A percentile compares a stretch with the other conserved stretches of the same genome.
phyloP scores from a whole-genome alignment of 1,140 invertebrate species.

The Drosophila varians region DNA sequence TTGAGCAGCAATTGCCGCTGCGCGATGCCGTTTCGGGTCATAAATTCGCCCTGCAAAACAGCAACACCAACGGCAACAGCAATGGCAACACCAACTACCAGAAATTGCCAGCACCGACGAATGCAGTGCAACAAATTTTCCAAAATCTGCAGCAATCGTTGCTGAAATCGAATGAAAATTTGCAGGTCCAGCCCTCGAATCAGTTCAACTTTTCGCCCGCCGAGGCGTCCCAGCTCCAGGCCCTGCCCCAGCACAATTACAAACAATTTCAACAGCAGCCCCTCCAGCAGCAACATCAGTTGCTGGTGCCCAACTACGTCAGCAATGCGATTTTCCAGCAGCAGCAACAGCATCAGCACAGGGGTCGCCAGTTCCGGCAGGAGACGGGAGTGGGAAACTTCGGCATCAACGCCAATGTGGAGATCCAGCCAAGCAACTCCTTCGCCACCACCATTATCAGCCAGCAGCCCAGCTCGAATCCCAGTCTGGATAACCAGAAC shows the following conservation, averaged over 20 bases:
- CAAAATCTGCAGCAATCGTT: conserved; percentile 77
- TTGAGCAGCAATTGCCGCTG: conserved; percentile 80
- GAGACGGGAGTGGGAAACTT: conserved; percentile 84
- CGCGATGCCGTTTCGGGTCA: conserved; percentile 73
- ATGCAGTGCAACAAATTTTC: conserved; percentile 79
- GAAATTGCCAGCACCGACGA: conserved; percentile 59
- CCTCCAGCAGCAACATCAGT: conserved; percentile 46
- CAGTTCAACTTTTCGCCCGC: conserved; percentile 76
- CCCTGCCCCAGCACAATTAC: conserved; percentile 74
- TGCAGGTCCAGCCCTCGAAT: conserved; percentile 72
- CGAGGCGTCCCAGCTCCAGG: conserved; percentile 67
- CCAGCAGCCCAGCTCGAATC: conserved; percentile 45
- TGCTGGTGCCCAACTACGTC: conserved; percentile 66
- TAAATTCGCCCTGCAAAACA: conserved; percentile 69
- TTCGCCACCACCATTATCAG: conserved; percentile 68
- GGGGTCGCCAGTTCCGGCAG: conserved; percentile 84
- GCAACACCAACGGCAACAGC: conserved; percentile 8
- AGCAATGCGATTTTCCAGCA: conserved; percentile 66
- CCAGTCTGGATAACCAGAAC: conserved; percentile 74
- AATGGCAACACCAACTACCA: conserved; percentile 61
- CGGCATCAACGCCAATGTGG: conserved; percentile 66
- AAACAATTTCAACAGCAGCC: conserved; percentile 73
- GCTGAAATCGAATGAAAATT: conserved; percentile 64
- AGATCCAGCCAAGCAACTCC: conserved; percentile 65
- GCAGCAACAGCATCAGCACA: conserved; percentile 66